These are phyloP conservation scores for Plestiodon gilberti DNA, from an alignment of 2,113 vertebrate genomes.

Conservation along the genomic window DNA sequence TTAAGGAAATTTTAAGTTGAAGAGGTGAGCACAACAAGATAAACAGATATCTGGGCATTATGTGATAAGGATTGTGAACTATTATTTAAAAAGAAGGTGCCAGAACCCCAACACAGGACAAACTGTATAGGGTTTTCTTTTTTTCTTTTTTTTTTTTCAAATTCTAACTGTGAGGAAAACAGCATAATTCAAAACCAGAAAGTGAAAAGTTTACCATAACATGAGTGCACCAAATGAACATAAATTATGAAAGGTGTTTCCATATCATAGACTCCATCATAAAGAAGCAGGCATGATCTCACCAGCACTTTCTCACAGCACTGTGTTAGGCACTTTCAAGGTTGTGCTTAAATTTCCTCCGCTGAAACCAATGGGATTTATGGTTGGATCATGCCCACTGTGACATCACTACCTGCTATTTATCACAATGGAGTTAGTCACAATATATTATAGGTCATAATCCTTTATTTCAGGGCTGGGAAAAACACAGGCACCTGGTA, in stretches of 20 bases:
- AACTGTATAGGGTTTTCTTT: not conserved
- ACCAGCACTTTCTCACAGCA: too few species aligned
- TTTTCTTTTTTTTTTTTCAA: too few species aligned
- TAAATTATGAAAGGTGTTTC: not conserved
- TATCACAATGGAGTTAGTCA: not conserved
- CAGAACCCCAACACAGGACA: not conserved
- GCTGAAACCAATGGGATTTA: not conserved
- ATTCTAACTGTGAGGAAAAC: not conserved
- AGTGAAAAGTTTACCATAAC: too few species aligned
- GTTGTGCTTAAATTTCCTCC: not conserved
- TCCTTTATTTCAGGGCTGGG: not conserved
- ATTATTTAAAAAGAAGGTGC: not conserved
- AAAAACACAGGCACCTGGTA: not conserved
- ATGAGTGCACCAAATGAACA: not conserved
- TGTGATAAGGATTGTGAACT: not conserved
- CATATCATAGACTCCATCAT: not conserved
- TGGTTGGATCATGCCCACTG: not conserved
- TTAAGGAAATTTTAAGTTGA: not conserved
- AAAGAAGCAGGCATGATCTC: not conserved
- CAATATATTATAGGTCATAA: not conserved
- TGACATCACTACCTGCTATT: not conserved
- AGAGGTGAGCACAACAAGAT: not conserved
- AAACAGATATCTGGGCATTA: too few species aligned
- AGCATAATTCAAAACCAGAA: not conserved
- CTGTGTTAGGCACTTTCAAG: not conserved